Conservation (phyloP, 2,113 vertebrate species). For the Peromyscus maniculatus region DNA sequence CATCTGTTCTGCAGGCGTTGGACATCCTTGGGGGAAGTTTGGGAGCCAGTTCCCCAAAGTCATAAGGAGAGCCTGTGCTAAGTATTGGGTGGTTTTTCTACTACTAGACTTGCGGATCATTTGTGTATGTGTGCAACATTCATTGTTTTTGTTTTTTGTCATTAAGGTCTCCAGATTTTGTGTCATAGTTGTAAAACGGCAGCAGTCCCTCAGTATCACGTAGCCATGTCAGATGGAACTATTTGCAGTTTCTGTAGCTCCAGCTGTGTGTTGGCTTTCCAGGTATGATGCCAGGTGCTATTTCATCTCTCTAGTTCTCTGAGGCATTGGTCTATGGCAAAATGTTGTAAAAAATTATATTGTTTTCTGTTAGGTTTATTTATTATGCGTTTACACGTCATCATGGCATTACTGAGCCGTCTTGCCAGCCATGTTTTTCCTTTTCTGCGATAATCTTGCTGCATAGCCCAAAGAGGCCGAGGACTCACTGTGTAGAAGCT, state of each 20-base stretch:
- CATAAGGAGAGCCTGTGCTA: neutral
- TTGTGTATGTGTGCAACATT: conserved; percentile 12
- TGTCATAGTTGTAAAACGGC: conserved; percentile 94
- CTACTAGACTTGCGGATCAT: conserved; percentile 36
- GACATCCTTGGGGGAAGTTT: neutral
- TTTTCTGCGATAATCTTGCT: neutral
- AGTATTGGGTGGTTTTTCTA: conserved; percentile 39
- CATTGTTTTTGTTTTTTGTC: conserved; percentile 55
- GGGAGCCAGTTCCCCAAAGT: neutral
- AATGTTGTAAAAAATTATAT: neutral
- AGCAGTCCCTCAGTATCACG: conserved; percentile 94
- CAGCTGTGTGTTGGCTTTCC: conserved; percentile 93
- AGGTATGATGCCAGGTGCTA: conserved; percentile 88
- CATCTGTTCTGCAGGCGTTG: neutral
- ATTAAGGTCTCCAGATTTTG: conserved; percentile 91
- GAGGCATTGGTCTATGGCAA: neutral
- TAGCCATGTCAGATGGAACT: conserved; percentile 97
- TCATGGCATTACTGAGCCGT: neutral
- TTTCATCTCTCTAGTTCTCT: conserved; percentile 52
- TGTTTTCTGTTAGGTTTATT: neutral
- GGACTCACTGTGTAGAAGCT: neutral
- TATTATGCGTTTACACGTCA: neutral
- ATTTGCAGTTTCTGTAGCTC: conserved; percentile 98
- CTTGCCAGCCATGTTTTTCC: neutral
- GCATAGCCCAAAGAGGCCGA: neutral